phyloP scores from a whole-genome alignment of 2,888 invertebrate genomes.

The Thera obeliscata region DNA sequence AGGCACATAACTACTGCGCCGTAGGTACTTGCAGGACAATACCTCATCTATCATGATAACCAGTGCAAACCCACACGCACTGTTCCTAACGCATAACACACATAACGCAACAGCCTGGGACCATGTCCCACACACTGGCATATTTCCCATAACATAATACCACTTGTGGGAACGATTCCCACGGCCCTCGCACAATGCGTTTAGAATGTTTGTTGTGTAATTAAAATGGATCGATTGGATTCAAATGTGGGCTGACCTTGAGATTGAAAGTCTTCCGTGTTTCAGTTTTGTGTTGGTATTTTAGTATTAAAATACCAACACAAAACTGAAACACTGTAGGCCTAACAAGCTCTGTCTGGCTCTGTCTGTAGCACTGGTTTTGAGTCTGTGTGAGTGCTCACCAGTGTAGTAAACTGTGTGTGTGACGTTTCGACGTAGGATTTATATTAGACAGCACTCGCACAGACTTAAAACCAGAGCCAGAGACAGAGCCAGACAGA shows the following conservation, averaged over 20 bases:
- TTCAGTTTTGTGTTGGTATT: conserved; percentile 3
- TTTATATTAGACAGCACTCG: no score
- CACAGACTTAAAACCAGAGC: no score
- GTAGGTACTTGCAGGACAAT: neutral
- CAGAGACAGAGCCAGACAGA: no score
- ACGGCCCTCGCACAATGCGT: conserved; percentile 55
- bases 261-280: conserved; percentile 23
- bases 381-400: no score
- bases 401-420: no score
- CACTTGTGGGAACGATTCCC: conserved; percentile 58
- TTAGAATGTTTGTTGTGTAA: conserved; percentile 35
- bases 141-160: conserved; percentile 32
- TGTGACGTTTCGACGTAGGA: no score
- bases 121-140: conserved; percentile 23
- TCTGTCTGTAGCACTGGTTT: no score
- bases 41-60: neutral
- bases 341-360: no score
- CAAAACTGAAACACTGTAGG: no score
- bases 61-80: neutral
- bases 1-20: neutral
- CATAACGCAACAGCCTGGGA: conserved; percentile 29
- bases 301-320: neutral
- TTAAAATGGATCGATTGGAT: conserved; percentile 32
- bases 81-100: conserved; percentile 20
- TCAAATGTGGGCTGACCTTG: conserved; percentile 30